phyloP scores from a whole-genome alignment of 2,797 vertebrate genomes.

The Psittacula echo region DNA sequence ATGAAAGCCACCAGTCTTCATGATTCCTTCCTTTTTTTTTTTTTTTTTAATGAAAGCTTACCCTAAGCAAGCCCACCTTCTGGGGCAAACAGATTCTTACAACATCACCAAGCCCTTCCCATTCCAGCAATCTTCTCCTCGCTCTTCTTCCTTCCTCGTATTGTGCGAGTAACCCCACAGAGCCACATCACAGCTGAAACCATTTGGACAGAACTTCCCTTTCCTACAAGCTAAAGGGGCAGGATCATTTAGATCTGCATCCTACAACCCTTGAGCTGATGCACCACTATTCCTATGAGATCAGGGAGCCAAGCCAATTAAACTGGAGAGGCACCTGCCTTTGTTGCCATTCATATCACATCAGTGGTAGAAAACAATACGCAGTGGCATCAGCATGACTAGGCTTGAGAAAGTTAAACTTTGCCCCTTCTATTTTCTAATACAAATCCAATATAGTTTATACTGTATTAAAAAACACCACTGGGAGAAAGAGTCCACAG shows the following conservation, averaged over 20 bases:
- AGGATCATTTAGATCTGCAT: background rate
- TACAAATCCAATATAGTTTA: background rate
- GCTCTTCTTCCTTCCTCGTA: slow-evolving; percentile 49
- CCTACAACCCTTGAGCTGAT: background rate
- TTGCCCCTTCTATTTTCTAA: background rate
- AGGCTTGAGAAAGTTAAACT: background rate
- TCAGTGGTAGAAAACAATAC: background rate
- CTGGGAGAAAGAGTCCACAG: background rate
- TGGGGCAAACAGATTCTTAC: background rate
- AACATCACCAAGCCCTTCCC: background rate
- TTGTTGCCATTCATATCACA: background rate
- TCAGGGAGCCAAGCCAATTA: background rate
- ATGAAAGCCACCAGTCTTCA: background rate
- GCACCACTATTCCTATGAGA: background rate
- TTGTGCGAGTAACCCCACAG: slow-evolving; percentile 26
- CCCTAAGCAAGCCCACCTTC: background rate
- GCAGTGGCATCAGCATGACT: background rate
- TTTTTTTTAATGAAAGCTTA: background rate
- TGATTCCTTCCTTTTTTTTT: background rate
- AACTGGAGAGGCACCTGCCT: background rate
- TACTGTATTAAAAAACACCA: background rate
- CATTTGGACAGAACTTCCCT: slow-evolving; percentile 39
- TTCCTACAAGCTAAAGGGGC: background rate
- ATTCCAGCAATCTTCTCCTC: background rate
- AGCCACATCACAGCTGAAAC: background rate